Evolutionary conservation across 2,113 vertebrate genomes (phyloP), one percentile per base, ranked within the genome.

Genomic region (Ceyx cyanopectus): DNA sequence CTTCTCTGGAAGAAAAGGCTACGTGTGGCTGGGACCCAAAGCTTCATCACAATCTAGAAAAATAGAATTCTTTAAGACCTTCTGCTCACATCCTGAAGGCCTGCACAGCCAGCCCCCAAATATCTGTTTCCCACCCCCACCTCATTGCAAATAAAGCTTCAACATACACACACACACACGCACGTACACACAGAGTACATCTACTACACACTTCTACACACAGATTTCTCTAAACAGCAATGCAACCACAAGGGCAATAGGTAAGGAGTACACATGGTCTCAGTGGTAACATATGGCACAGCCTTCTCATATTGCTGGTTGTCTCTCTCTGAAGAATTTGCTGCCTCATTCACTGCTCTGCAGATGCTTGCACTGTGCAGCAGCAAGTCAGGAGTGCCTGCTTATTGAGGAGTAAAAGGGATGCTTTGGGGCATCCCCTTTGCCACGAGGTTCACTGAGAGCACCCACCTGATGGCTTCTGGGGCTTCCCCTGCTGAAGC

Each of bases 31-130:
- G 94, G 89, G 79, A 95, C 90, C 86, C 95, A 84, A 92, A 92
- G 45, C 95, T 91, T 93, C 78, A 50, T 34, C 61, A 84, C 94
- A 76, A 43, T 96, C 93, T 97, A 97, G 84, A 96, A 97, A 97
- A 97, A 97, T 96, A 97, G 11, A 97, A 84, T 51, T 96, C 96
- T 92, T 89, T 93, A 90, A 90, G 91, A 96, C 85, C 93, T 93
- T 88, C 94, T 84, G 60, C 85, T 94, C 81, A 61, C 94, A 82
- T 81, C 83, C 95, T 45, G 94, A 96, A 96, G 96, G 96, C 95
- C 93, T 96, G 45, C 97, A 90, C 92, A 94, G 92, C 96, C 96
- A 97, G 96, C 95, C 96, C 96, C 95, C 95, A 86, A 93, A 91
- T 79, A 37, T 94, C 88, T 48, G 62, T 20, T 80, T 86, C 89